Evolutionary conservation across 2,113 vertebrate species (phyloP), one percentile per base, ranked within the genome.

Genomic region (Microcebus lehilahytsara): DNA sequence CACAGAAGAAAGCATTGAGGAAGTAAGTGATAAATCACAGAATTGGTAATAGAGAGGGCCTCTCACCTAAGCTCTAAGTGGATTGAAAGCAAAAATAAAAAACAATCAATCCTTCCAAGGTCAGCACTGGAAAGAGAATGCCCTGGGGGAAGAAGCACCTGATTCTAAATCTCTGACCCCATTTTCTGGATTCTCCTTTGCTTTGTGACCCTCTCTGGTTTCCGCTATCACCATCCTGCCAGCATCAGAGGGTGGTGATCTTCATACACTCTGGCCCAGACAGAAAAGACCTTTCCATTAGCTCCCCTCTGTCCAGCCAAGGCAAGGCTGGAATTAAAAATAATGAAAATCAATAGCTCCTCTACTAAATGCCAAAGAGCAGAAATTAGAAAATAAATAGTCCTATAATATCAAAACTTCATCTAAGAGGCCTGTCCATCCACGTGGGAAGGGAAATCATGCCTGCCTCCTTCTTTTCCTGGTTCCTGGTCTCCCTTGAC

Each of bases 341-440:
- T 95, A 97, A 90, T 90, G 83, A 93, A 97, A 97, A 97, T 97
- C 97, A 97, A 93, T 97, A 97, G 85, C 53, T 3, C 78, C 53
- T 93, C 87, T 53, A 66, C 93, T 96, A 84, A 96, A 93, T 64
- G 86, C 89, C 95, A 64, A 80, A 95, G 83, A 97, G 34, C 17
- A 95, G 42, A 96, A 93, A 89, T 74, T 64, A 81, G 81, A 69
- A 93, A 90, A 90, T 81, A 93, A 95, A 91, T 37, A 85, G 69
- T 53, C 56, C 22, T 71, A 13, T 75, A 46, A 66, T 85, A 95
- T 79, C 85, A 79, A 87, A 93, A 75, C 64, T 64, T 40, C 84
- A 66, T 86, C 49, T 78, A n/a, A 86, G 40, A 89, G 40, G 27
- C 12, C 66, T 30, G 20, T 23, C 13, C 66, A 12, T 84, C 42